Evolutionary conservation across 2,888 invertebrate species (phyloP).

Genomic region (Masnerella sp.): DNA sequence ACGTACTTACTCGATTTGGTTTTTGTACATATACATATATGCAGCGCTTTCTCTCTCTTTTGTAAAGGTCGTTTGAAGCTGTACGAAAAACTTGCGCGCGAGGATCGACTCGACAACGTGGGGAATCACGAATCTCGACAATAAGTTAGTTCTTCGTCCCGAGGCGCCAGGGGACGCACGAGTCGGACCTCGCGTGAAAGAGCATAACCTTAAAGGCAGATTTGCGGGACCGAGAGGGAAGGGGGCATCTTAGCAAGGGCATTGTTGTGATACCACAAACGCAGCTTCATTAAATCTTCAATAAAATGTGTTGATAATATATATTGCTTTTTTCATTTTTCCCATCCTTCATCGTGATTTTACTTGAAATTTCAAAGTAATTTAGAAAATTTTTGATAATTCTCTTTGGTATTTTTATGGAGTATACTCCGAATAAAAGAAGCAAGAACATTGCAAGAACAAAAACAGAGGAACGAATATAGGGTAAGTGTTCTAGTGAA

Average conservation of each 20-base stretch:
- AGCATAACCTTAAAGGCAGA: constrained; percentile 62
- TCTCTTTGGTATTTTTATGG: too few relatives aligned
- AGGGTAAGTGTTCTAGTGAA: too few relatives aligned
- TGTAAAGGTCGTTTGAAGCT: constrained; percentile 59
- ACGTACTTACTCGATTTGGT: not conserved
- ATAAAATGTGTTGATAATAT: constrained; percentile 58
- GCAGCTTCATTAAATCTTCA: constrained; percentile 67
- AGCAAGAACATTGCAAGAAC: too few relatives aligned
- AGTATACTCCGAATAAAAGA: too few relatives aligned
- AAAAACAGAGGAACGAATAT: too few relatives aligned
- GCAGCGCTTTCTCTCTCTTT: constrained; percentile 28
- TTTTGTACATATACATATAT: constrained; percentile 18
- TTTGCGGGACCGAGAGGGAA: constrained; percentile 62
- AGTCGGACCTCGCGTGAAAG: constrained; percentile 25
- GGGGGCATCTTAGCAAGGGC: constrained; percentile 72
- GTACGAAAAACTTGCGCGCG: constrained; percentile 34
- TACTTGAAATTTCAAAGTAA: too few relatives aligned
- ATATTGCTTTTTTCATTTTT: not conserved
- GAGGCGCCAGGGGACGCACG: not conserved
- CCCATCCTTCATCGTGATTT: not conserved
- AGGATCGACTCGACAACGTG: constrained; percentile 16
- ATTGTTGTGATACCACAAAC: constrained; percentile 76
- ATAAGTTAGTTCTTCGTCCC: constrained; percentile 25
- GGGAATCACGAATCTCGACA: constrained; percentile 16
- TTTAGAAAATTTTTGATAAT: too few relatives aligned